Evolutionary conservation across 2,113 vertebrate genomes (phyloP).

Genomic region (Rafetus swinhoei): DNA sequence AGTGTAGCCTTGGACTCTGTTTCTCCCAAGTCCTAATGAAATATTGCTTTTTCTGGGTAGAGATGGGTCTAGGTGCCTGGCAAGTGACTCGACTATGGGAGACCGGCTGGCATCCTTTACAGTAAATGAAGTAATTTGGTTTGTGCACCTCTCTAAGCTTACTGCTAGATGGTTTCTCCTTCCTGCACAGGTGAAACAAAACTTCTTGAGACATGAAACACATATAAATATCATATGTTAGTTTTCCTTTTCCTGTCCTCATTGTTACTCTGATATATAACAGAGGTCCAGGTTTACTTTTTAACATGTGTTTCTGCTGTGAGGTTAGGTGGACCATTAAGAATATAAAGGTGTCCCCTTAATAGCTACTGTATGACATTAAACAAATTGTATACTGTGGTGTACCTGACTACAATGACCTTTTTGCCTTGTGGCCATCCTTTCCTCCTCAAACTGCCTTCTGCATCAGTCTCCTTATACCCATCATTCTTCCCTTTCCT

Average conservation of each 20-base stretch:
- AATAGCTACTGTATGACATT: background rate
- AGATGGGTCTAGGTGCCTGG: background rate
- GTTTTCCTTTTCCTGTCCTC: background rate
- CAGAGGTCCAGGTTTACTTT: background rate
- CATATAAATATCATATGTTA: background rate
- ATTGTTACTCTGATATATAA: background rate
- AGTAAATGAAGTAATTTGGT: background rate
- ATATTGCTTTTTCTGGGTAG: background rate
- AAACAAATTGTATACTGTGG: background rate
- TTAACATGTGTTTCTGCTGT: background rate
- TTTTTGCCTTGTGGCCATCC: background rate
- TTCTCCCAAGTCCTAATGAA: background rate
- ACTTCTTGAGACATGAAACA: background rate
- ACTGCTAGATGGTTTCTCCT: background rate
- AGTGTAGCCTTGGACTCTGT: background rate
- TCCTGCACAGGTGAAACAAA: background rate
- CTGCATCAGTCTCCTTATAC: background rate
- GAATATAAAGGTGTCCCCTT: accelerated
- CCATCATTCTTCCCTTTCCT: conserved; percentile 50
- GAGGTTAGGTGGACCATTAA: background rate
- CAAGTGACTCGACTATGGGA: background rate
- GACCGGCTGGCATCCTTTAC: background rate
- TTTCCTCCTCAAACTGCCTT: conserved; percentile 5
- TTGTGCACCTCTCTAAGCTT: background rate
- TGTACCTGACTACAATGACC: background rate